These are phyloP conservation scores for Stegodyphus dumicola DNA, from an alignment of 1,140 invertebrate species.

Conservation along the genomic window DNA sequence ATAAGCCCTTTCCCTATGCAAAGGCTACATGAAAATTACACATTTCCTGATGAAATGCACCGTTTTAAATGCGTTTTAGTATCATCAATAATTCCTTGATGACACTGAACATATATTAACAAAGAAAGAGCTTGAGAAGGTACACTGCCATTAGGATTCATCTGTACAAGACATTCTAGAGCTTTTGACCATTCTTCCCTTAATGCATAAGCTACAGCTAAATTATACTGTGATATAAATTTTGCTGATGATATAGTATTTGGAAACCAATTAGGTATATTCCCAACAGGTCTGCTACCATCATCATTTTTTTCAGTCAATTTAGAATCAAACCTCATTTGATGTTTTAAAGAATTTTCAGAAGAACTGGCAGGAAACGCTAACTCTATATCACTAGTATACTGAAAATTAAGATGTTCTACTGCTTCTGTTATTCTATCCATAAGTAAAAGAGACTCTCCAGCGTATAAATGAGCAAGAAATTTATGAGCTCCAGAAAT, in stretches of 20 bases:
- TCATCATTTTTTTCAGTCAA: constrained; percentile 49
- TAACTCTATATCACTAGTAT: constrained; percentile 74
- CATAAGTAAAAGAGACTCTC: constrained; percentile 86
- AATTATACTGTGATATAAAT: constrained; percentile 81
- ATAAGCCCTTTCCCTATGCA: too few relatives aligned
- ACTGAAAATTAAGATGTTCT: constrained; percentile 83
- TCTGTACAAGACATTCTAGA: constrained; percentile 76
- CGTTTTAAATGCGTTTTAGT: constrained; percentile 24
- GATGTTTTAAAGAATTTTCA: constrained; percentile 50
- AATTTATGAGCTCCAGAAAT: constrained; percentile 77
- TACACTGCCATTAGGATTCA: constrained; percentile 71
- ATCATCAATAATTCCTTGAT: constrained; percentile 72
- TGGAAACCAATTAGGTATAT: constrained; percentile 77
- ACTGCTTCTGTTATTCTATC: constrained; percentile 87
- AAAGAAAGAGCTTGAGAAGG: constrained; percentile 80
- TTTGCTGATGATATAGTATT: constrained; percentile 75
- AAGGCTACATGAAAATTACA: not conserved
- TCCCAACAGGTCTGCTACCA: constrained; percentile 32
- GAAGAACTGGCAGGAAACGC: constrained; percentile 67
- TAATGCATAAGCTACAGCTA: constrained; percentile 81
- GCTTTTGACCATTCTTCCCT: constrained; percentile 83
- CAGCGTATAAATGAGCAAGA: constrained; percentile 87
- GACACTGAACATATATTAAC: constrained; percentile 79
- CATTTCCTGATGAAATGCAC: not conserved
- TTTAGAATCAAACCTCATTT: constrained; percentile 61